Base-by-base conservation (phyloP, 2,888 invertebrate genomes). In the Euphydryas editha region DNA sequence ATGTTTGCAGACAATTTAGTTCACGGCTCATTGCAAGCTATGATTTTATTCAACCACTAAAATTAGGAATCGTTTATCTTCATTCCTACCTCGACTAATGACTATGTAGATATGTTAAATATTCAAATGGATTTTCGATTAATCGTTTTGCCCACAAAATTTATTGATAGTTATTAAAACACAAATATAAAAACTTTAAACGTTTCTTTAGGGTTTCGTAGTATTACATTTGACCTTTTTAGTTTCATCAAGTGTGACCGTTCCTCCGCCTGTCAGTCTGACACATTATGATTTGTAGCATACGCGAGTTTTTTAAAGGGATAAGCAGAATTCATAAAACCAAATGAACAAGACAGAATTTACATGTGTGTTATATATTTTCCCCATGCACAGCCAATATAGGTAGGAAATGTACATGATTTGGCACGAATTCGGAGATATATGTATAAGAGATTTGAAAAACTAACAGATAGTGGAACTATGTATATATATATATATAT, bases 1-100 rank as follows among this genome's bases (percentile, higher is more conserved):
- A 82, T 88, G 86, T 86, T 85, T 81, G 81, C 81, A 84, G 84
- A 85, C 84, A 86, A 87, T 88, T 88, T 83, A 83, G 85, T 84
- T 86, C 86, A 86, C 79, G 84, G 87, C 81, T 83, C 80, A 78
- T 79, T 82, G 78, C 80, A 55, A 65, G 79, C 78, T 81, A 80
- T 78, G 78, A 80, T 79, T 78, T 81, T 79, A 76, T 49, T 18
- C 46, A 64, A 42, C 39, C 47, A 60, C 56, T 65, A 68, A 62
- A 65, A 68, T 65, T 70, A 62, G 21, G 21, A 65, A 67, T 56
- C 56, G 62, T 70, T 57, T 67, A 67, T 70, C 59, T 60, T 68
- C 62, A 58, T 65, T 62, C 21, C 37, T 62, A 70, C 57, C 62
- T 56, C 56, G 18, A 17, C 54, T 64, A 66, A 49, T 60, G 36